Evolutionary conservation across 2,888 invertebrate genomes (phyloP).

Genomic region (Andrena minutula): DNA sequence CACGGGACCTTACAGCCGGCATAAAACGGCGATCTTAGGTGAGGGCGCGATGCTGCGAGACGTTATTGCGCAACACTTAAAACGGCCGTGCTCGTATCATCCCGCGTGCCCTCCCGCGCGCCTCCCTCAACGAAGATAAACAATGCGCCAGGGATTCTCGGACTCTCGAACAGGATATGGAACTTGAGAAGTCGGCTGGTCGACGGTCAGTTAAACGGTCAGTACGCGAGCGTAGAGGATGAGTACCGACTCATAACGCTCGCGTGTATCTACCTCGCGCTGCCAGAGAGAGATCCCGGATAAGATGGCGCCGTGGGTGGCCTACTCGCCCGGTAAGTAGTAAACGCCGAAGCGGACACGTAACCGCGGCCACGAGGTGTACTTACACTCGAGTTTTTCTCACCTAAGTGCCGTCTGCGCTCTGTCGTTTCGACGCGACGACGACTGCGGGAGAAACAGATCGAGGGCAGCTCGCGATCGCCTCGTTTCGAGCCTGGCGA

Average conservation of each 20-base stretch:
- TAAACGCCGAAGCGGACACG: slow-evolving; percentile 75
- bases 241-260: slow-evolving; percentile 74
- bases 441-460: slow-evolving; percentile 36
- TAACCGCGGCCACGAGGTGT: slow-evolving; percentile 69
- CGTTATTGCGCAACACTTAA: slow-evolving; percentile 74
- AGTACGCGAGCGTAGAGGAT: slow-evolving; percentile 61
- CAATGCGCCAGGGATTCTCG: slow-evolving; percentile 74
- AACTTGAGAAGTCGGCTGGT: slow-evolving; percentile 74
- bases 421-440: slow-evolving; percentile 34
- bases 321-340: slow-evolving; percentile 76
- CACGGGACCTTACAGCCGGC: slow-evolving; percentile 70
- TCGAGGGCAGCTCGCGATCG: slow-evolving; percentile 56
- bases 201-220: slow-evolving; percentile 60
- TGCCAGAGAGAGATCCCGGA: slow-evolving; percentile 81
- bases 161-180: slow-evolving; percentile 82
- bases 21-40: slow-evolving; percentile 71
- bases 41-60: slow-evolving; percentile 63
- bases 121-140: slow-evolving; percentile 71
- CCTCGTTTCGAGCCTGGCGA: slow-evolving; percentile 39
- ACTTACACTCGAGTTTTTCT: slow-evolving; percentile 67
- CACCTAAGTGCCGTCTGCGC: slow-evolving; percentile 63
- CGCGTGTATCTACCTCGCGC: slow-evolving; percentile 67
- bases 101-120: slow-evolving; percentile 42
- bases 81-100: slow-evolving; percentile 61
- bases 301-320: slow-evolving; percentile 84